These are phyloP conservation scores for Oriolus oriolus DNA, from an alignment of 2,113 vertebrate species.

Conservation along the genomic window DNA sequence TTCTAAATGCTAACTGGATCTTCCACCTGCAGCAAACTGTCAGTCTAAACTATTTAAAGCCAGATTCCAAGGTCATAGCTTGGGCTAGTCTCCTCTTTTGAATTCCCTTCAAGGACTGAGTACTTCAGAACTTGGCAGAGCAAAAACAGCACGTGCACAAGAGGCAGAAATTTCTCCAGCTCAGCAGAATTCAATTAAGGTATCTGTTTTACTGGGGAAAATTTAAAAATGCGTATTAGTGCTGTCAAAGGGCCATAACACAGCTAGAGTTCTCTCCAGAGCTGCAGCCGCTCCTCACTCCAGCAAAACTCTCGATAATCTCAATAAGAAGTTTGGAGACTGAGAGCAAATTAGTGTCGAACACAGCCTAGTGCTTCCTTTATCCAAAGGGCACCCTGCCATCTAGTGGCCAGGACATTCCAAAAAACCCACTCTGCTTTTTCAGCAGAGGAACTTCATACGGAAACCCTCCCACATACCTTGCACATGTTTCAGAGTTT, in stretches of 20 bases:
- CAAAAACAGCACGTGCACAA: neutral
- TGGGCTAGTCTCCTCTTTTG: neutral
- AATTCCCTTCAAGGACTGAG: neutral
- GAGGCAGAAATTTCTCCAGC: neutral
- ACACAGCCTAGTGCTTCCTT: neutral
- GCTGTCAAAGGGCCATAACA: neutral
- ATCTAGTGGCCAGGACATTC: slow-evolving; percentile 59
- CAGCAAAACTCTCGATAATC: neutral
- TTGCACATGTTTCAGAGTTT: neutral
- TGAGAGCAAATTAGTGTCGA: neutral
- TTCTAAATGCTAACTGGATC: neutral
- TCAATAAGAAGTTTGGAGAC: neutral
- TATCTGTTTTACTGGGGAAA: neutral
- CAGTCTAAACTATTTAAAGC: neutral
- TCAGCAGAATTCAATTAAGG: neutral
- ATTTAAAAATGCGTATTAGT: neutral
- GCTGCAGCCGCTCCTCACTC: neutral
- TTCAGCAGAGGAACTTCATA: neutral
- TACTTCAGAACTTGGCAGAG: slow-evolving; percentile 12
- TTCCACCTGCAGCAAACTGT: neutral
- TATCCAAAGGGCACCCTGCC: slow-evolving; percentile 56
- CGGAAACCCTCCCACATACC: neutral
- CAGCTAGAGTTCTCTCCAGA: neutral
- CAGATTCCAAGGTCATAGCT: neutral
- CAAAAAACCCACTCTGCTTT: neutral